A percentile compares a stretch with the other conserved stretches of the same genome.
Evolutionary conservation across 2,888 invertebrate species (phyloP).

Genomic region (Pristionchus arcanus): DNA sequence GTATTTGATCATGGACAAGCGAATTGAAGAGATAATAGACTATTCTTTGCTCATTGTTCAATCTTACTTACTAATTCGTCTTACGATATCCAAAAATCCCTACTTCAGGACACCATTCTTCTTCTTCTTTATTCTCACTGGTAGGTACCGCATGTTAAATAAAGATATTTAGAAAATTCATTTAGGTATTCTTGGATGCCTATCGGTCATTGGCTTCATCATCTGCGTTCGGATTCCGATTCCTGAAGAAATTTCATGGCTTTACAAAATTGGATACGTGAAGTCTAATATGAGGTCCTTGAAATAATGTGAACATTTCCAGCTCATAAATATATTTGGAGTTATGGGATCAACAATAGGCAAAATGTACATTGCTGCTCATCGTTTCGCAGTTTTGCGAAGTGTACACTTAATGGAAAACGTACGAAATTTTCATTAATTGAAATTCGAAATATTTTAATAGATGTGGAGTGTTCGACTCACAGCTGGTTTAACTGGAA

Average conservation of each 20-base stretch:
- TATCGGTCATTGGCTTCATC: conserved; percentile 2
- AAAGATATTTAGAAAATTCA: too few species aligned
- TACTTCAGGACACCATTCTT: conserved; percentile 37
- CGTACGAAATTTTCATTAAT: not conserved
- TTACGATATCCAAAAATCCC: not conserved
- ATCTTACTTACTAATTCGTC: not conserved
- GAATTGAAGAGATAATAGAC: not conserved
- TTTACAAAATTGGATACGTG: conserved; percentile 13
- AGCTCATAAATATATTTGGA: not conserved
- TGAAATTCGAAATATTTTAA: not conserved
- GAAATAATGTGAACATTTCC: not conserved
- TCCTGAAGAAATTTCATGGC: not conserved
- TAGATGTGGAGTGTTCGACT: conserved; percentile 12
- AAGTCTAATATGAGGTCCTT: not conserved
- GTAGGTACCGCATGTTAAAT: not conserved
- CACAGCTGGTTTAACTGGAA: not conserved
- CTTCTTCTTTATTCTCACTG: not conserved
- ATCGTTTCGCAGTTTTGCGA: not conserved
- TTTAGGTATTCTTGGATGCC: not conserved
- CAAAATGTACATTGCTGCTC: not conserved
- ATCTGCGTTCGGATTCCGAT: not conserved
- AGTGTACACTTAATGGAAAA: not conserved
- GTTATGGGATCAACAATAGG: not conserved
- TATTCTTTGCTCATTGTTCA: not conserved
- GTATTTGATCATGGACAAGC: conserved; percentile 6